Conservation (phyloP, 2,888 invertebrate species). For the Hesperia comma region DNA sequence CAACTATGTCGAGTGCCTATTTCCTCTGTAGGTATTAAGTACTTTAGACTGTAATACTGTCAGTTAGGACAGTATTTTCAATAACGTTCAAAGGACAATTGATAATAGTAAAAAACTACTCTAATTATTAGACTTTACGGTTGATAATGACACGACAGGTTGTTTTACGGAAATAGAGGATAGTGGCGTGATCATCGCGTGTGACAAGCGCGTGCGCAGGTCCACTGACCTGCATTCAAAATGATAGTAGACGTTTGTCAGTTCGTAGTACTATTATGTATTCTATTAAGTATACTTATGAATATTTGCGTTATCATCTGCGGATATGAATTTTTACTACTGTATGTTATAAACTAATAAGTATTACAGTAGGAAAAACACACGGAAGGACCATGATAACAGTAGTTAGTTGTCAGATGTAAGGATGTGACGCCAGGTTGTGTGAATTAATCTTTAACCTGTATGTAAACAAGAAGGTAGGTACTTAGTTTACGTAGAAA, state of each 20-base stretch:
- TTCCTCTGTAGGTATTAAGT: neutral
- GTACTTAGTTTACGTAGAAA: too few relatives aligned
- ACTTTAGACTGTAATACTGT: slow-evolving; percentile 7
- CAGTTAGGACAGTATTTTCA: neutral
- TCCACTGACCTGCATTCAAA: slow-evolving; percentile 70
- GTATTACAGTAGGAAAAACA: neutral
- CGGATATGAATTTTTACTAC: too few relatives aligned
- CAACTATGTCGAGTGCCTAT: slow-evolving; percentile 36
- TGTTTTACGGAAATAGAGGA: slow-evolving; percentile 48
- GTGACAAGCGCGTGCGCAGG: slow-evolving; percentile 58
- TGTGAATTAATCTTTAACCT: too few relatives aligned
- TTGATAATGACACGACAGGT: slow-evolving; percentile 37
- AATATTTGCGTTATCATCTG: too few relatives aligned
- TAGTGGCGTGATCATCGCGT: slow-evolving; percentile 75
- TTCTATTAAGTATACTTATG: too few relatives aligned
- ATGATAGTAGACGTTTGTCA: slow-evolving; percentile 42
- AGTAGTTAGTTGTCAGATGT: neutral
- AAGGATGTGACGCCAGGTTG: neutral
- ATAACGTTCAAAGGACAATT: neutral
- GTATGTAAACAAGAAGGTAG: too few relatives aligned
- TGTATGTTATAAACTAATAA: too few relatives aligned
- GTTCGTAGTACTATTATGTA: neutral
- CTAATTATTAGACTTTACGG: slow-evolving; percentile 32
- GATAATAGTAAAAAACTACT: slow-evolving; percentile 22
- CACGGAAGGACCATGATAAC: slow-evolving; percentile 16